These are phyloP conservation scores for Cotesia glomerata DNA, from an alignment of 1,140 invertebrate genomes.

Conservation along the genomic window DNA sequence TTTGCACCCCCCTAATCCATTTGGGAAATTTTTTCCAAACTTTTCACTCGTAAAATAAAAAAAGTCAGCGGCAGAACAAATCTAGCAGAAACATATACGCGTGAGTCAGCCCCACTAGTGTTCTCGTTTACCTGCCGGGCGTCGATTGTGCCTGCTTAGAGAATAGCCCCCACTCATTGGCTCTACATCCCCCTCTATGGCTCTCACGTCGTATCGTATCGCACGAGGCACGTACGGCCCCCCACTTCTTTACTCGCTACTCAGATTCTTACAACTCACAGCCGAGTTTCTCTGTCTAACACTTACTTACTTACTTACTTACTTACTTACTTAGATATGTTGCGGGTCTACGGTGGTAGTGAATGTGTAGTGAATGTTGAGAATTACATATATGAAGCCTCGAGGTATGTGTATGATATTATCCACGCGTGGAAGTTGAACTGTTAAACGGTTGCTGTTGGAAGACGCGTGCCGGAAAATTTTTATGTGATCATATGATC, in stretches of 20 bases:
- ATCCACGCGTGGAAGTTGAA: too few relatives aligned
- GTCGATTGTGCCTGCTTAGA: constrained; percentile 46
- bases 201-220: too few relatives aligned
- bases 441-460: too few relatives aligned
- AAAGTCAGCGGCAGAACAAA: constrained; percentile 37
- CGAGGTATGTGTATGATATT: too few relatives aligned
- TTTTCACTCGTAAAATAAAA: too few relatives aligned
- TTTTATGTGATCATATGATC: too few relatives aligned
- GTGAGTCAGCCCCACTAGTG: constrained; percentile 58
- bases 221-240: constrained; percentile 39
- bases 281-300: constrained; percentile 27
- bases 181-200: constrained; percentile 30
- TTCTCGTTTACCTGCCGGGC: constrained; percentile 56
- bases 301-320: constrained; percentile 26
- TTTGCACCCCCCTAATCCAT: too few relatives aligned
- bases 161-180: constrained; percentile 34
- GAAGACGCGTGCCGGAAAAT: too few relatives aligned
- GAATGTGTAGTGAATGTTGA: too few relatives aligned
- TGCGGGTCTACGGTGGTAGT: too few relatives aligned
- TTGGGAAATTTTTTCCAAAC: too few relatives aligned
- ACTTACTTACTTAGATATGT: not conserved
- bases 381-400: too few relatives aligned
- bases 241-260: constrained; percentile 17
- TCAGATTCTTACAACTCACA: not conserved
- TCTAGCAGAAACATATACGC: constrained; percentile 43